Evolutionary conservation across 2,797 vertebrate genomes (phyloP), one percentile per base, ranked within the genome.

Genomic region (Crax fasciolata): DNA sequence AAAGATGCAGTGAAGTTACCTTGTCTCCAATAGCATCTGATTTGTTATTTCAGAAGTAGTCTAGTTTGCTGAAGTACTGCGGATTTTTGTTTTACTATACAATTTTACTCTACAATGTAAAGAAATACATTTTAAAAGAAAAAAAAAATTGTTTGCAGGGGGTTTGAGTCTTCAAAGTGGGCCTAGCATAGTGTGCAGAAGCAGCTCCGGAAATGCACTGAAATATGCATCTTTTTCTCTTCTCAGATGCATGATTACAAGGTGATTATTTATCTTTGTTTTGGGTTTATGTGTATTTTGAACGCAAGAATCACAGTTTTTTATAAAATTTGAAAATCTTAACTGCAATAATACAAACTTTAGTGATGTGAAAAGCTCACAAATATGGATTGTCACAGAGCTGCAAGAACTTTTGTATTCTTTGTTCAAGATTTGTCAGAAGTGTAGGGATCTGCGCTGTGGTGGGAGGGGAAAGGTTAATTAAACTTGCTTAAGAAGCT

Each of bases 361-460:
- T 35, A 62, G n/a, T 73, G 11, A 2, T 5, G 1, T 70, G 52
- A 72, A 44, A 51, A 70, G 18, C 18, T 15, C 6, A 5, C 4
- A 41, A 21, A 38, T 51, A 13, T 51, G 17, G 6, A 7, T 78
- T 72, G 3, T 44, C 1, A 1, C 13, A 52, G 18, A 41, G 13
- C 18, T 85, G 6, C 38, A 52, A 32, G 65, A 77, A 23, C 4
- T 9, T 2, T 59, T 70, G 9, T 67, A 3, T 67, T 12, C 13
- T 5, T 1, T 2, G 0, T 87, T 52, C 23, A 55, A 35, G 32
- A 61, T 10, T 20, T 68, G 5, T 65, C 16, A 20, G 2, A 80
- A 66, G 10, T 1, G 0, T 32, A 43, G 48, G 21, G 70, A 38
- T 1, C 1, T 57, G 11, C 0, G 1, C 13, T 0, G 1, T 32